phyloP scores from a whole-genome alignment of 1,140 invertebrate species.

The Acyrthosiphon pisum region DNA sequence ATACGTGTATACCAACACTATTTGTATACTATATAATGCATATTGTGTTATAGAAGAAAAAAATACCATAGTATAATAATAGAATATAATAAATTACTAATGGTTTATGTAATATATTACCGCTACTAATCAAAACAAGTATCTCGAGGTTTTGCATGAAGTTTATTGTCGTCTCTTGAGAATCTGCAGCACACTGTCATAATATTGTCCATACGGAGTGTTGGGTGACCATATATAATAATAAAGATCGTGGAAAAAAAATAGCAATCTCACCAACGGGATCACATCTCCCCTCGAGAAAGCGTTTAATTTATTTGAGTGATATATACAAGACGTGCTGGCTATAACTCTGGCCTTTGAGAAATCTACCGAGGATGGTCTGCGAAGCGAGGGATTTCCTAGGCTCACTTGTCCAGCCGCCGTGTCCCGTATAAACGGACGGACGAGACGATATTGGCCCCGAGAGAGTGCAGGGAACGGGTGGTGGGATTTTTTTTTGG shows the following conservation, averaged over 20 bases:
- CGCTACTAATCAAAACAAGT: neutral
- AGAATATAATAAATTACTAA: neutral
- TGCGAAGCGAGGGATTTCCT: neutral
- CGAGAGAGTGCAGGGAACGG: neutral
- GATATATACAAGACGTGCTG: conserved; percentile 30
- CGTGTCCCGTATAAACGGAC: conserved; percentile 23
- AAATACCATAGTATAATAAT: too few species aligned
- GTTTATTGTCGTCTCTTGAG: neutral
- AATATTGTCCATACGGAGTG: neutral
- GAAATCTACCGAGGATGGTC: conserved; percentile 22
- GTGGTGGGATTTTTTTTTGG: neutral
- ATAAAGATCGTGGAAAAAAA: neutral
- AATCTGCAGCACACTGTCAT: neutral
- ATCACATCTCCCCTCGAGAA: neutral
- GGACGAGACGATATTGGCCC: conserved; percentile 36
- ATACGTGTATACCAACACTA: too few species aligned
- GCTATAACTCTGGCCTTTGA: neutral
- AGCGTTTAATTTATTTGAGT: conserved; percentile 54
- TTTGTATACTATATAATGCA: too few species aligned
- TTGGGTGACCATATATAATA: neutral
- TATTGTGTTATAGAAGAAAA: too few species aligned
- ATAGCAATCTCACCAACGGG: conserved; percentile 18
- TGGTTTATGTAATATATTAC: neutral
- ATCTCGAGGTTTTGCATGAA: neutral
- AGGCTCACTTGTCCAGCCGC: neutral